These are phyloP conservation scores for Procavia capensis DNA, from an alignment of 2,113 vertebrate genomes.

Conservation along the genomic window DNA sequence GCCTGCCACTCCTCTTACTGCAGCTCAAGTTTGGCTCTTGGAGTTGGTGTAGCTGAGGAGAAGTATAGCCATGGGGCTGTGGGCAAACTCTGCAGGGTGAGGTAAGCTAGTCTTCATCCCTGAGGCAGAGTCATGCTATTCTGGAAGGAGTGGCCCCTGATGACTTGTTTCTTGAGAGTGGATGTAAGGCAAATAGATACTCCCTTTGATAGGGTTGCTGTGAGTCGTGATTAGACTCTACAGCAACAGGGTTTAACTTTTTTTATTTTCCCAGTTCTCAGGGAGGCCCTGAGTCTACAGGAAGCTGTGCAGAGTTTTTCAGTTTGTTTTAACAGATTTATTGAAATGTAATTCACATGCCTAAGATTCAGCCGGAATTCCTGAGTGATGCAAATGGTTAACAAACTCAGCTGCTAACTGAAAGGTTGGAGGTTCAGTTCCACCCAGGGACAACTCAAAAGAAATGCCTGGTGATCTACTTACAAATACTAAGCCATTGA, in stretches of 20 bases:
- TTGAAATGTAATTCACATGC: not conserved
- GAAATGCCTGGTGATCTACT: no score
- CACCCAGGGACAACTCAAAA: no score
- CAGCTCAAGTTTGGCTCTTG: not conserved
- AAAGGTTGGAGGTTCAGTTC: no score
- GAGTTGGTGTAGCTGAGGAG: not conserved
- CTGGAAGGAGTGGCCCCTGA: not conserved
- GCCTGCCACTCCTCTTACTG: not conserved
- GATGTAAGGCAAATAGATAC: not conserved
- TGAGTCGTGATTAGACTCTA: no score
- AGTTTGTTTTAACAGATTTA: not conserved
- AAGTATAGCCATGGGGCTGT: accelerated
- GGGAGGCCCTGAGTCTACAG: not conserved
- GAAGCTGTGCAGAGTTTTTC: not conserved
- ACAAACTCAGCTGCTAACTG: no score
- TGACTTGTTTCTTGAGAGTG: accelerated
- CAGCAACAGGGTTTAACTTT: no score
- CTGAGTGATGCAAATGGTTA: no score
- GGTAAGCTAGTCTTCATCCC: not conserved
- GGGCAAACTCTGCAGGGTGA: accelerated
- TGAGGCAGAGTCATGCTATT: not conserved
- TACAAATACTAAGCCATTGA: no score
- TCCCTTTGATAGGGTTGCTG: no score
- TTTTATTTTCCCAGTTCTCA: no score
- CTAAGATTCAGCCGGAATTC: no score